phyloP scores from a whole-genome alignment of 2,888 invertebrate genomes.

The Alsophila aescularia region DNA sequence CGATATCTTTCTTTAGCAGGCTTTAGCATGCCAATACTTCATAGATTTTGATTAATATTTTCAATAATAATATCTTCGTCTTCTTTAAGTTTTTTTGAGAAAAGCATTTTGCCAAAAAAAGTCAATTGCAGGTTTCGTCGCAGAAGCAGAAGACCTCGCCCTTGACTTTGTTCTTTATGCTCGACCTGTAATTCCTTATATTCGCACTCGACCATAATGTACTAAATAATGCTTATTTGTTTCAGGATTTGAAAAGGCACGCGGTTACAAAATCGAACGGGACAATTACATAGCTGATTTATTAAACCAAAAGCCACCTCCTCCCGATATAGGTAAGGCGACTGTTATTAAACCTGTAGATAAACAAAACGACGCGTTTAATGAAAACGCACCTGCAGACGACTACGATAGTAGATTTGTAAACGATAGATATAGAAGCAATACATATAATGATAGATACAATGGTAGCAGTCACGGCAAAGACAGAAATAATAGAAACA shows the following conservation, averaged over 20 bases:
- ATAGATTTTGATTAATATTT: too few relatives aligned
- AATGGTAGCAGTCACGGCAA: background rate
- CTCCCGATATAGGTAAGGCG: slow-evolving; percentile 50
- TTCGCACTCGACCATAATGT: background rate
- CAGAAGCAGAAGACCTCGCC: too few relatives aligned
- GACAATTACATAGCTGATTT: slow-evolving; percentile 80
- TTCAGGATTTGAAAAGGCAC: slow-evolving; percentile 86
- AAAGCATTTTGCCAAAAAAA: too few relatives aligned
- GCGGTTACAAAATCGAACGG: slow-evolving; percentile 88
- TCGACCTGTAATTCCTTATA: background rate
- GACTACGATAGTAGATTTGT: slow-evolving; percentile 27
- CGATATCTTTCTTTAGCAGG: too few relatives aligned
- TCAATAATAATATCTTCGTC: too few relatives aligned
- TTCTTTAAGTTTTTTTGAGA: too few relatives aligned
- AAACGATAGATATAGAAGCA: slow-evolving; percentile 9
- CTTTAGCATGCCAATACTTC: too few relatives aligned
- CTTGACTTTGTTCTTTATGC: too few relatives aligned
- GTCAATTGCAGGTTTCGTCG: too few relatives aligned
- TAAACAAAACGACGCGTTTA: slow-evolving; percentile 26
- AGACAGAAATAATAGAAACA: slow-evolving; percentile 4
- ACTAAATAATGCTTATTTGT: slow-evolving; percentile 35
- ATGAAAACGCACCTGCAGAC: slow-evolving; percentile 41
- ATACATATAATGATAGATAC: slow-evolving; percentile 4
- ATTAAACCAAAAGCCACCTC: slow-evolving; percentile 48
- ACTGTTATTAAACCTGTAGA: slow-evolving; percentile 49